phyloP scores from a whole-genome alignment of 2,888 invertebrate species.

The Cheilosia urbana region DNA sequence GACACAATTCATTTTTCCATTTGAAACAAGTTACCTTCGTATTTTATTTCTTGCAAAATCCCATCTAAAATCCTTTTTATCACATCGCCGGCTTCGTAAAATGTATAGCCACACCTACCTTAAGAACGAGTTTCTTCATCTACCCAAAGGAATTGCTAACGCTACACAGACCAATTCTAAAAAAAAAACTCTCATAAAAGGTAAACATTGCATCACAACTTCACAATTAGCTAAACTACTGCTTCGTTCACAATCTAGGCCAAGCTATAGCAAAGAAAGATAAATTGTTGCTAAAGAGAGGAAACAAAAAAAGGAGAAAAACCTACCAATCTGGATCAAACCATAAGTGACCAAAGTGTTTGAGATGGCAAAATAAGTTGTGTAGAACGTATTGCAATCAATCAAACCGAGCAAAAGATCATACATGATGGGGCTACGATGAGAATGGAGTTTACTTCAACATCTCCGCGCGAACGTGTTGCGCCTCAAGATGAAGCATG shows the following conservation, averaged over 20 bases:
- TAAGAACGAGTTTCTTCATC: constrained; percentile 29
- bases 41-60: neutral
- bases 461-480: constrained; percentile 20
- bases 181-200: constrained; percentile 47
- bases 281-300: neutral
- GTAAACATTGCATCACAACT: constrained; percentile 67
- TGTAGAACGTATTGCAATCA: constrained; percentile 38
- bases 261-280: constrained; percentile 2
- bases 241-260: constrained; percentile 42
- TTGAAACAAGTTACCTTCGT: constrained; percentile 4
- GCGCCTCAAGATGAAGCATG: constrained; percentile 22
- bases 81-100: neutral
- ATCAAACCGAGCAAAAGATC: constrained; percentile 62
- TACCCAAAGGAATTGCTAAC: neutral
- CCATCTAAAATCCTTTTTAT: neutral
- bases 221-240: constrained; percentile 59
- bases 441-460: neutral
- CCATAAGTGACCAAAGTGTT: constrained; percentile 25
- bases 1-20: neutral
- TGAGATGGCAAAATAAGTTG: constrained; percentile 32
- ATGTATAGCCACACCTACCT: constrained; percentile 31
- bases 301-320: neutral
- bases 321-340: constrained; percentile 16
- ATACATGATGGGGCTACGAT: constrained; percentile 44
- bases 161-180: constrained; percentile 36